Evolutionary conservation across 2,797 vertebrate genomes (phyloP).

Genomic region (Kryptolebias ocellatus): DNA sequence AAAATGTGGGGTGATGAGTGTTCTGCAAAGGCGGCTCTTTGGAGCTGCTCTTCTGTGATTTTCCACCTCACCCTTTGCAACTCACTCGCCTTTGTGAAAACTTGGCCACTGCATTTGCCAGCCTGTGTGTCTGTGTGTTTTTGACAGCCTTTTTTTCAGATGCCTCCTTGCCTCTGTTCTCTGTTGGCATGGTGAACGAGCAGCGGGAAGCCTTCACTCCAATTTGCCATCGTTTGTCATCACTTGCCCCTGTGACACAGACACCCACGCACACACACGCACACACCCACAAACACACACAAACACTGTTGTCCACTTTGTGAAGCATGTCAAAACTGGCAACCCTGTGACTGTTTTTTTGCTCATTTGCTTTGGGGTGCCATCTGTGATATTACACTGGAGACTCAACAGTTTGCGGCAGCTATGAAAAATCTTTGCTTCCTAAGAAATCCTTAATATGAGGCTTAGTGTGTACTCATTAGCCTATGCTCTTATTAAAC

Average conservation of each 20-base stretch:
- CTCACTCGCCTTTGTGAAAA: constrained; percentile 51
- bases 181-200: constrained; percentile 74
- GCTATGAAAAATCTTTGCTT: neutral
- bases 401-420: constrained; percentile 2
- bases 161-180: constrained; percentile 70
- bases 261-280: constrained; percentile 39
- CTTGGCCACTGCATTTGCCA: constrained; percentile 50
- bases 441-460: neutral
- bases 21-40: constrained; percentile 23
- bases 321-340: constrained; percentile 28
- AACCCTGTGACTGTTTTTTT: constrained; percentile 46
- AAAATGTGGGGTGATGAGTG: constrained; percentile 16
- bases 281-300: constrained; percentile 29
- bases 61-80: constrained; percentile 41
- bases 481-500: neutral
- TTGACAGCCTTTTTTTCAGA: constrained; percentile 74
- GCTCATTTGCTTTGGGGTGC: constrained; percentile 17
- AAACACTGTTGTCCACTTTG: constrained; percentile 33
- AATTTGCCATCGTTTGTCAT: constrained; percentile 88
- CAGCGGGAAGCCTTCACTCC: constrained; percentile 83
- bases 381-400: constrained; percentile 38
- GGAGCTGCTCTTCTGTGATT: constrained; percentile 25
- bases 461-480: neutral
- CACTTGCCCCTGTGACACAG: constrained; percentile 80
- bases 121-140: constrained; percentile 55